phyloP scores from a whole-genome alignment of 1,140 invertebrate genomes.

The Drosophila truncata region DNA sequence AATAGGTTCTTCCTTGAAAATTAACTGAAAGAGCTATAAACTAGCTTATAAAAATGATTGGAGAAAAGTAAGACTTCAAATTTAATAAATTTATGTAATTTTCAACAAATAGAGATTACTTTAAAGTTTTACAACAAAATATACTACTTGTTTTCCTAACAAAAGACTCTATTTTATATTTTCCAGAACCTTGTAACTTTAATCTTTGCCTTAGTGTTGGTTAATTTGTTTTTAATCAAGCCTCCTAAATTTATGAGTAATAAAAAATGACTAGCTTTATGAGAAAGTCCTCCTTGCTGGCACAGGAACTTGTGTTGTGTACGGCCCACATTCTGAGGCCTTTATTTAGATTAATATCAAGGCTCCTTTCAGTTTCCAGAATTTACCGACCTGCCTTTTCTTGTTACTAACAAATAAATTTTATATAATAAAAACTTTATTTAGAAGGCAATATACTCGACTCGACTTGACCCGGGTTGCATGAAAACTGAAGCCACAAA shows the following conservation, averaged over 20 bases:
- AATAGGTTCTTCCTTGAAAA: not conserved
- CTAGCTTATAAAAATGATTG: not conserved
- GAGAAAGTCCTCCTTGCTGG: not conserved
- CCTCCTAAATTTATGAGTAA: not conserved
- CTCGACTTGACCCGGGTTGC: constrained; percentile 19
- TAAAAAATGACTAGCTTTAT: not conserved
- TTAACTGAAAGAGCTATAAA: not conserved
- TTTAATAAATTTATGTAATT: not conserved
- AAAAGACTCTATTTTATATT: not conserved
- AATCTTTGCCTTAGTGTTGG: not conserved
- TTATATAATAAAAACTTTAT: constrained; percentile 41
- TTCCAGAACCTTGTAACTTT: not conserved
- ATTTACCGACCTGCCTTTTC: constrained; percentile 13
- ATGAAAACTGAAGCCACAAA: constrained; percentile 61
- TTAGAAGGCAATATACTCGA: constrained; percentile 61
- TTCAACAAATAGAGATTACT: not conserved
- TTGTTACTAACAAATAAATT: constrained; percentile 47
- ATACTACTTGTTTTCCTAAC: not conserved
- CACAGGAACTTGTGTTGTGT: not conserved
- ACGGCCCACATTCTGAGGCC: not conserved
- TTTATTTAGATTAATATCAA: constrained; percentile 32
- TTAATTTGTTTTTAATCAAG: constrained; percentile 15
- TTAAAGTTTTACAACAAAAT: not conserved
- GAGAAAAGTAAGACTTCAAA: not conserved
- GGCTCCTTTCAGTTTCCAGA: constrained; percentile 11